A percentile compares a stretch with the other conserved stretches of the same genome.
These are phyloP conservation scores for Perithous albicinctus DNA, from an alignment of 2,888 invertebrate species.

Conservation along the genomic window DNA sequence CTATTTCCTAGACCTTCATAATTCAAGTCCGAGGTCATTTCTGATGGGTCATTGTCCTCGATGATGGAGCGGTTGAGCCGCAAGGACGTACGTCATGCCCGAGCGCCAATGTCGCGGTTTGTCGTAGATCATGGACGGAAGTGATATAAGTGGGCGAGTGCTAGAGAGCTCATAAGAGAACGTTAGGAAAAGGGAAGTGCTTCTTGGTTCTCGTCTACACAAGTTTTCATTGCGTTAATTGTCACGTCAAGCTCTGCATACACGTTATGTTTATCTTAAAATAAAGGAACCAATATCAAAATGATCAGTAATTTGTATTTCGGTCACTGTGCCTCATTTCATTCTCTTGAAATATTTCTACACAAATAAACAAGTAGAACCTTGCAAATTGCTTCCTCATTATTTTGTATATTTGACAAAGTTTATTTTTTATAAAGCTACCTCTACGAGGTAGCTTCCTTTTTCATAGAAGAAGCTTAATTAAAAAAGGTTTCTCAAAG, in stretches of 20 bases:
- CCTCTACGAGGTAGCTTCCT: too few species aligned
- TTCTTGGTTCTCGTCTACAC: conserved; percentile 10
- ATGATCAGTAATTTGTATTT: not conserved
- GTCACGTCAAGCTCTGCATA: not conserved
- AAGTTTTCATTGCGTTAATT: conserved; percentile 30
- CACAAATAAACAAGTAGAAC: too few species aligned
- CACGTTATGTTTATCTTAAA: not conserved
- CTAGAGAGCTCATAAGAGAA: conserved; percentile 23
- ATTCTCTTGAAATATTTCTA: not conserved
- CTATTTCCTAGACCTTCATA: conserved; percentile 39
- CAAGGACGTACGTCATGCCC: conserved; percentile 63
- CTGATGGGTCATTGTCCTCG: conserved; percentile 57
- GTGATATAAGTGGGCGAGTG: conserved; percentile 38
- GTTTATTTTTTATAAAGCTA: too few species aligned
- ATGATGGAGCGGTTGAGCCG: conserved; percentile 43
- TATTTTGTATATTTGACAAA: too few species aligned
- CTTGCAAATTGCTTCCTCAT: too few species aligned
- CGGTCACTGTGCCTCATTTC: not conserved
- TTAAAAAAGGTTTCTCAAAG: too few species aligned
- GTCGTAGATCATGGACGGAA: conserved; percentile 66
- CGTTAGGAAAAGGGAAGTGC: conserved; percentile 33
- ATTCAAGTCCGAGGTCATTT: conserved; percentile 29
- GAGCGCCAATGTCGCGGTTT: conserved; percentile 62
- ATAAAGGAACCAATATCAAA: not conserved
- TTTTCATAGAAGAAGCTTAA: too few species aligned